Conservation (phyloP, 64 coral and sea anemone species). For the Montipora foliosa region DNA sequence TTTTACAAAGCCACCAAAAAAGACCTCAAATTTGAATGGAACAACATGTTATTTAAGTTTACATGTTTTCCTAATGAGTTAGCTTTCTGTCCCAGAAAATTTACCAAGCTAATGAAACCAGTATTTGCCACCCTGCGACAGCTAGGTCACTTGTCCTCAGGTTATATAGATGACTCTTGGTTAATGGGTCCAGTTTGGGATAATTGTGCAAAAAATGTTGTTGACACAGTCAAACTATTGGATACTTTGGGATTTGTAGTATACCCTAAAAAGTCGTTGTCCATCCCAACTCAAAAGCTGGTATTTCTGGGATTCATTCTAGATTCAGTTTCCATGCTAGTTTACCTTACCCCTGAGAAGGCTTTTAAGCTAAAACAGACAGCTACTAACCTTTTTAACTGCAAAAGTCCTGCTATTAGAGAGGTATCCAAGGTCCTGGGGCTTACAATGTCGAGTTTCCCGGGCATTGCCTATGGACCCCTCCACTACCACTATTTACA, state of each 20-base stretch:
- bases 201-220: no score
- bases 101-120: conserved; percentile 41
- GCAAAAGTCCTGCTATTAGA: neutral
- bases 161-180: conserved; percentile 3
- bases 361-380: neutral
- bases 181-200: no score
- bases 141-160: neutral
- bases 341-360: no score
- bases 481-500: conserved; percentile 12
- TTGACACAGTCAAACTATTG: no score
- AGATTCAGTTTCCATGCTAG: no score
- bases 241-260: no score
- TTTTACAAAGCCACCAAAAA: no score
- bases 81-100: conserved; percentile 2
- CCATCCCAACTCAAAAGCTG: no score
- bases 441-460: conserved; percentile 18
- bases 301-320: no score
- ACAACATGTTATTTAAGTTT: no score
- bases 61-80: neutral
- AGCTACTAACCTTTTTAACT: conserved; percentile 14
- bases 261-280: no score
- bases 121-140: conserved; percentile 14
- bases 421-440: neutral
- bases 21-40: no score
- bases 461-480: neutral